phyloP scores from a whole-genome alignment of 2,113 vertebrate genomes.

The Felis chaus region DNA sequence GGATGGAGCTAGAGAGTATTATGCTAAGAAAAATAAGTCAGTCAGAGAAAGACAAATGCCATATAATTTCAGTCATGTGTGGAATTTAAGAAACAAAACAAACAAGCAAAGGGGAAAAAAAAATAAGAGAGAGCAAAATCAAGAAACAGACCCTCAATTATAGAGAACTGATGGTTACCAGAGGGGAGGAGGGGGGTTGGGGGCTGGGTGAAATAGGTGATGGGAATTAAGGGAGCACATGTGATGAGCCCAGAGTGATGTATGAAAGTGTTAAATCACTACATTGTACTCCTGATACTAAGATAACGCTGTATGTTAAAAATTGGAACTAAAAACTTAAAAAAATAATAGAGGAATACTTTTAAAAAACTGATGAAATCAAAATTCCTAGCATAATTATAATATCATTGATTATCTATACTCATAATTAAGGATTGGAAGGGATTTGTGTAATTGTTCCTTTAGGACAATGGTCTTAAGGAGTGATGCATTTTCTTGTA shows the following conservation, averaged over 20 bases:
- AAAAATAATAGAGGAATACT: neutral
- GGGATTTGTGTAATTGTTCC: neutral
- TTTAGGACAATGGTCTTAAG: neutral
- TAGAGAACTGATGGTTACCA: neutral
- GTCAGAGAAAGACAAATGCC: neutral
- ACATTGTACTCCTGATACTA: neutral
- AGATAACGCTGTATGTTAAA: neutral
- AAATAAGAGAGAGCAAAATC: neutral
- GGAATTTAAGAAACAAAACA: neutral
- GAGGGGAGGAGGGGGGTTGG: neutral
- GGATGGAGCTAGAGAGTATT: neutral
- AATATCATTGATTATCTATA: conserved; percentile 26
- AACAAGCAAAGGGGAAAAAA: neutral
- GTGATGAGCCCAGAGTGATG: neutral
- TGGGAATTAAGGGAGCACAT: neutral
- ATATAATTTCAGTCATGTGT: neutral
- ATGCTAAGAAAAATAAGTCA: neutral
- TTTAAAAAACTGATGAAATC: neutral
- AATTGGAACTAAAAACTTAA: neutral
- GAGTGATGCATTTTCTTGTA: neutral
- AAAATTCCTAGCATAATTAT: neutral
- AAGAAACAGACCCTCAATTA: neutral
- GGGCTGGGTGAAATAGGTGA: neutral
- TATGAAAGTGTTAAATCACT: neutral
- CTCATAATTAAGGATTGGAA: neutral